phyloP scores from a whole-genome alignment of 2,113 vertebrate species.

The Diglossa brunneiventris region DNA sequence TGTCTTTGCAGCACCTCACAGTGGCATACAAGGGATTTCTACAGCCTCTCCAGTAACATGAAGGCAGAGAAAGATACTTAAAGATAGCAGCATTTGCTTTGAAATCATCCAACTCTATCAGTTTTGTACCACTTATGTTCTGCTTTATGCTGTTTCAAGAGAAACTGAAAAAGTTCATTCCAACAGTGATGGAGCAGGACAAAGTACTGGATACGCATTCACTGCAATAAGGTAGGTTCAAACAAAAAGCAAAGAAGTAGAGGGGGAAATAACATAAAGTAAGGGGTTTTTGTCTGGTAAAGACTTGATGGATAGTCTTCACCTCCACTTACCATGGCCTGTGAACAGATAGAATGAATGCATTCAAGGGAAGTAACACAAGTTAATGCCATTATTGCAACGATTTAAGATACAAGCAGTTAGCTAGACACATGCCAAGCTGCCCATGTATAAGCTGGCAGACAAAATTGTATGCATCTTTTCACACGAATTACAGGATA shows the following conservation, averaged over 20 bases:
- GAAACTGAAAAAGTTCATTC: background rate
- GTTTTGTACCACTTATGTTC: background rate
- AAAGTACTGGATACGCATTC: background rate
- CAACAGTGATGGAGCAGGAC: constrained; percentile 33
- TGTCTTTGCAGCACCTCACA: background rate
- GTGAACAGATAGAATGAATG: constrained; percentile 81
- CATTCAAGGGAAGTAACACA: constrained; percentile 84
- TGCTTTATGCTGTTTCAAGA: background rate
- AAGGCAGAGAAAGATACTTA: background rate
- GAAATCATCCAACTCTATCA: background rate
- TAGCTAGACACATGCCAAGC: background rate
- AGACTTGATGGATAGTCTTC: background rate
- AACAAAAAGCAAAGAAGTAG: background rate
- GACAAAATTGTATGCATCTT: background rate
- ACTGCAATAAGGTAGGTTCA: background rate
- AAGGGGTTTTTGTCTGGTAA: background rate
- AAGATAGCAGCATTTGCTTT: background rate
- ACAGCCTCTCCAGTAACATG: background rate
- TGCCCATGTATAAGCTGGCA: background rate
- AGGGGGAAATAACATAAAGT: background rate
- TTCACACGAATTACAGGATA: background rate
- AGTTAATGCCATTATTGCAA: constrained; percentile 69
- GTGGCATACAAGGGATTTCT: background rate
- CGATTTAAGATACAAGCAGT: background rate
- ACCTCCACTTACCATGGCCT: constrained; percentile 93